Evolutionary conservation across 23 tunicate genomes (phyloP).

Genomic region (Styela clava): DNA sequence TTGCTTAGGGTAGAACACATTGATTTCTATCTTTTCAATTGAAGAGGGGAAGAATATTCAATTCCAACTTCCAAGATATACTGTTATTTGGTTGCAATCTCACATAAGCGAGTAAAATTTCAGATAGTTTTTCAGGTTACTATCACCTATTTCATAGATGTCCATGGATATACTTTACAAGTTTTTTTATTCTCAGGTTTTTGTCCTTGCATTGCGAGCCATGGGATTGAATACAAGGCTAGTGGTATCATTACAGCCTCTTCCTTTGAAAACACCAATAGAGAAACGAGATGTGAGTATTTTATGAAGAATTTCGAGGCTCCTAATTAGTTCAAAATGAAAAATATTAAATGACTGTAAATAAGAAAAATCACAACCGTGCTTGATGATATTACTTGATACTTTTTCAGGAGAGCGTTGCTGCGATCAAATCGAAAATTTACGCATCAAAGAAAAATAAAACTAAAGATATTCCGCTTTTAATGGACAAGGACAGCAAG

Average conservation of each 20-base stretch:
- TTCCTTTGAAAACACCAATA: conserved; percentile 41
- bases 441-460: background rate
- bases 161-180: too few species aligned
- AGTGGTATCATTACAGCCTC: conserved; percentile 63
- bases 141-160: too few species aligned
- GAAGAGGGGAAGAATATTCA: too few species aligned
- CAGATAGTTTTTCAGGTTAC: too few species aligned
- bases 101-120: too few species aligned
- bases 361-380: too few species aligned
- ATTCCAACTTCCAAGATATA: too few species aligned
- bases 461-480: background rate
- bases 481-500: background rate
- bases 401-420: background rate
- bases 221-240: conserved; percentile 42
- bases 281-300: conserved; percentile 45
- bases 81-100: too few species aligned
- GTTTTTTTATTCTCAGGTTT: conserved; percentile 34
- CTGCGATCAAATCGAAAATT: background rate
- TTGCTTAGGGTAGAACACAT: too few species aligned
- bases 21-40: too few species aligned
- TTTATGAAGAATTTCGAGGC: conserved; percentile 3
- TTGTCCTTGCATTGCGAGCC: conserved; percentile 34
- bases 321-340: background rate
- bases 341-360: too few species aligned
- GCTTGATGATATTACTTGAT: too few species aligned